A percentile compares a stretch with the other conserved stretches of the same genome.
phyloP scores from a whole-genome alignment of 2,888 invertebrate species.

The Heliconius cydno region DNA sequence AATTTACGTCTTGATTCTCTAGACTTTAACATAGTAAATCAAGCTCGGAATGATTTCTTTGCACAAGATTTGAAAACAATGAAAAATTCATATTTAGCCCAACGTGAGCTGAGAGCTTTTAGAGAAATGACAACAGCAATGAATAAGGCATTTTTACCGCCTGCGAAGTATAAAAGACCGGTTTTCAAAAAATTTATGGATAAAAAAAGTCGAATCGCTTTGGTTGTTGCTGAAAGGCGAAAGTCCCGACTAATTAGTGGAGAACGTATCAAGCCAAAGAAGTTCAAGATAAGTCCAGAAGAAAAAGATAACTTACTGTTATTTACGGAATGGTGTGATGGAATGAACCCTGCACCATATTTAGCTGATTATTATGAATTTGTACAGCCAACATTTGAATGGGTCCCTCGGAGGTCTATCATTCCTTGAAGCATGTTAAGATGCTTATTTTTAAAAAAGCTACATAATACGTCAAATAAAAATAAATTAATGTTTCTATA shows the following conservation, averaged over 20 bases:
- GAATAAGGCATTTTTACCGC: slow-evolving; percentile 75
- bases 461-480: background rate
- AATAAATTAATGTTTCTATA: background rate
- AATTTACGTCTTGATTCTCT: slow-evolving; percentile 72
- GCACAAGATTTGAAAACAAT: slow-evolving; percentile 75
- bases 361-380: slow-evolving; percentile 67
- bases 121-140: slow-evolving; percentile 76
- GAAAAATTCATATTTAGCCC: slow-evolving; percentile 71
- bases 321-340: slow-evolving; percentile 79
- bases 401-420: slow-evolving; percentile 55
- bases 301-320: slow-evolving; percentile 67
- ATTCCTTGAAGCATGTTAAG: slow-evolving; percentile 42
- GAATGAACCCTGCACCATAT: slow-evolving; percentile 67
- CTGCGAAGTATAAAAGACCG: slow-evolving; percentile 63
- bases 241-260: slow-evolving; percentile 55
- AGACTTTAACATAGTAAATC: slow-evolving; percentile 74
- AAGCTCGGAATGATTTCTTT: slow-evolving; percentile 73
- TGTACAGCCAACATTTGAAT: slow-evolving; percentile 67
- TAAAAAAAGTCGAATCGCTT: slow-evolving; percentile 63
- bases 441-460: background rate
- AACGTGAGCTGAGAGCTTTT: slow-evolving; percentile 72
- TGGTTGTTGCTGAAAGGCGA: slow-evolving; percentile 59
- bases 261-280: slow-evolving; percentile 55
- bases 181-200: slow-evolving; percentile 67
- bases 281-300: slow-evolving; percentile 65